Evolutionary conservation across 2,113 vertebrate genomes (phyloP), one percentile per base, ranked within the genome.

Genomic region (Barbus barbus): DNA sequence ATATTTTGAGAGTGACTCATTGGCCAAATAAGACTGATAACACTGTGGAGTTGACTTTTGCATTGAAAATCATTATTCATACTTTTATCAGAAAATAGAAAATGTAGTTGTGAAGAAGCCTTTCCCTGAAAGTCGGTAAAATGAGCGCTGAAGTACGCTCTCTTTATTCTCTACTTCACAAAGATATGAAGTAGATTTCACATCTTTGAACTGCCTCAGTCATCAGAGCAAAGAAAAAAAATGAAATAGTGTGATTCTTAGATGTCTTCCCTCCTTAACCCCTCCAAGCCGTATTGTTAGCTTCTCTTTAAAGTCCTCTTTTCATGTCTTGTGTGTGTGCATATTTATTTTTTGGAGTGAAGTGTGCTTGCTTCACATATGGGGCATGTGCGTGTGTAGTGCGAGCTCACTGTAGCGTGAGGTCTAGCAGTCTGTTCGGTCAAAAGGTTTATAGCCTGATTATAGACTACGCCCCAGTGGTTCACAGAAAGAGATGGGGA

Each of bases 361-460:
- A 81, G 26, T 75, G 44, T 83, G 44, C 67, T 31, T 78, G 78
- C 56, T 46, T 24, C 83, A 79, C 78, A 83, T 83, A 84, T 85
- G 83, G 83, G 69, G 63, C 73, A 71, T 72, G 79, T 78, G 61
- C 63, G 82, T 69, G 81, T 76, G 82, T 53, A 72, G 77, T 33
- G 85, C 20, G 24, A 79, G 69, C 31, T 46, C 22, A 16, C 33
- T 82, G 65, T 86, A 75, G 85, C 80, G 74, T 88, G 67, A 86
- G 74, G 63, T 69, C 73, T 78, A 82, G 65, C 72, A 79, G 48
- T 83, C 74, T 78, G 33, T 82, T 83, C 81, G 77, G 82, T 82
- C 78, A 86, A 78, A 81, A 76, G 46, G 71, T 82, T 88, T 82
- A 81, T 48, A 72, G 81, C 38, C 76, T 88, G 87, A 88, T 84